These are phyloP conservation scores for Pogoniulus pusillus DNA, from an alignment of 2,797 vertebrate genomes.

Conservation along the genomic window DNA sequence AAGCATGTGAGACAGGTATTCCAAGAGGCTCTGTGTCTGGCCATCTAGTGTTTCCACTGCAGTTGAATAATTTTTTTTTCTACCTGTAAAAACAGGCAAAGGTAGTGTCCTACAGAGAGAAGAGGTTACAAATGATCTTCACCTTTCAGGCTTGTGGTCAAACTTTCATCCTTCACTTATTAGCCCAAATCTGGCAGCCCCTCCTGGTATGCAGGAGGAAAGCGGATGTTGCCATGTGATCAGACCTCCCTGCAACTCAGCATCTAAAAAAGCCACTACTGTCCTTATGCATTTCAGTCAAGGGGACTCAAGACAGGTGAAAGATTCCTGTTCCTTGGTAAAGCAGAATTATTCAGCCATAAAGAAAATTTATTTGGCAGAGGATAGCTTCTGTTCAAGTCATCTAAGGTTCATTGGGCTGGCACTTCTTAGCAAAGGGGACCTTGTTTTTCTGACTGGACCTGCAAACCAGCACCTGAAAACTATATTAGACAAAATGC, in stretches of 20 bases:
- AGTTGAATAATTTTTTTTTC: neutral
- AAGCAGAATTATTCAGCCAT: neutral
- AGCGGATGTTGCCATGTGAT: neutral
- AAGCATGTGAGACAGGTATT: neutral
- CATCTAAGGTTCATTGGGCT: neutral
- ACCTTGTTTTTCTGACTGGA: neutral
- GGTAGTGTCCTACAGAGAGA: neutral
- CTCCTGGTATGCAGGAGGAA: neutral
- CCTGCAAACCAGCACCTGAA: neutral
- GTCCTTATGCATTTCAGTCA: neutral
- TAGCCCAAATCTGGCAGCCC: neutral
- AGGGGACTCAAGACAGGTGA: neutral
- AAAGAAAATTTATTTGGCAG: slow-evolving; percentile 12
- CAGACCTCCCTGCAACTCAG: neutral
- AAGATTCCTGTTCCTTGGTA: neutral
- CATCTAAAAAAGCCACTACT: neutral
- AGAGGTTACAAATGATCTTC: neutral
- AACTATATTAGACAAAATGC: neutral
- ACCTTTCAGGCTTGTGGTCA: neutral
- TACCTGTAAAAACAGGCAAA: neutral
- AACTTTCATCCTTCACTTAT: neutral
- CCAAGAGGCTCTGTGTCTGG: neutral
- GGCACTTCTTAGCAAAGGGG: neutral
- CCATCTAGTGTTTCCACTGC: neutral
- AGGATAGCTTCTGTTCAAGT: neutral